Evolutionary conservation across 2,113 vertebrate species (phyloP).

Genomic region (Aplodontia rufa): DNA sequence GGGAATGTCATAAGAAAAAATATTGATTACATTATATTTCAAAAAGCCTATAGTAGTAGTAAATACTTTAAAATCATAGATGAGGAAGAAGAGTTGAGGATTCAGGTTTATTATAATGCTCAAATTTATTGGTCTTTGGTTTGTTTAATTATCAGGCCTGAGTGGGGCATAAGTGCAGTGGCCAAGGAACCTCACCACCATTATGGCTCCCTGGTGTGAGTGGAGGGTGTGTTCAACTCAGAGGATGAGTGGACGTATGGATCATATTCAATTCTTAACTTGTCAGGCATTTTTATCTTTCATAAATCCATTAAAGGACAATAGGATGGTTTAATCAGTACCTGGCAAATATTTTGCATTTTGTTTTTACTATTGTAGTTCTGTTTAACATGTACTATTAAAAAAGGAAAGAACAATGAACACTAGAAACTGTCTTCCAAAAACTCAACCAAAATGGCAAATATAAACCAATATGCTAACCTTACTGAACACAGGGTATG

Average conservation of each 20-base stretch:
- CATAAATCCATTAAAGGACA: background rate
- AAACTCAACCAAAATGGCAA: background rate
- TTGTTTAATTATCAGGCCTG: background rate
- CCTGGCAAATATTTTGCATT: background rate
- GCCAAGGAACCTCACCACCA: background rate
- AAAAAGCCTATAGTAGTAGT: background rate
- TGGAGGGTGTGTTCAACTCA: background rate
- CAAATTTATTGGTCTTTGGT: background rate
- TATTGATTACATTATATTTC: background rate
- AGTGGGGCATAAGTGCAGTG: background rate
- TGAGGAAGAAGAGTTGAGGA: background rate
- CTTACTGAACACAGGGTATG: background rate
- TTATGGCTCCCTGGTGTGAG: too few species aligned
- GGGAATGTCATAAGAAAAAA: background rate
- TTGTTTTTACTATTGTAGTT: background rate
- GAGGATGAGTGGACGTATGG: background rate
- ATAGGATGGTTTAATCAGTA: background rate
- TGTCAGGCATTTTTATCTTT: rapidly evolving
- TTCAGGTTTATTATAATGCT: background rate
- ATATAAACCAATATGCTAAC: background rate
- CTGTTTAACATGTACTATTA: too few species aligned
- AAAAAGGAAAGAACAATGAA: background rate
- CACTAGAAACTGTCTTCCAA: background rate
- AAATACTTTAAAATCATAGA: background rate
- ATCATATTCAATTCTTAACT: background rate